Evolutionary conservation across 2,888 invertebrate species (phyloP).

Genomic region (Scaptomyza parva): DNA sequence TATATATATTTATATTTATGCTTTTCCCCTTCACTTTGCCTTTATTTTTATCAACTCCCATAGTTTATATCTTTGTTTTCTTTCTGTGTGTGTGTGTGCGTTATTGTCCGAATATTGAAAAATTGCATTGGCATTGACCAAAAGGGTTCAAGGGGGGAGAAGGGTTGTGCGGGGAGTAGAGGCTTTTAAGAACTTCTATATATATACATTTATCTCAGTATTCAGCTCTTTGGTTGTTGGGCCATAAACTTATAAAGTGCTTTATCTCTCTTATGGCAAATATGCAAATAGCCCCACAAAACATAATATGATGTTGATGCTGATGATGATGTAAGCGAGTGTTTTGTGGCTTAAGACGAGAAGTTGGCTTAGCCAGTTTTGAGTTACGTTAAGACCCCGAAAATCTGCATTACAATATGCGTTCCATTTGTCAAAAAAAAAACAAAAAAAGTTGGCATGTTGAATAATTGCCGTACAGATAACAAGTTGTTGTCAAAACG

Average conservation of each 20-base stretch:
- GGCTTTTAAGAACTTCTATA: constrained; percentile 58
- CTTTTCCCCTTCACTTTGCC: constrained; percentile 1
- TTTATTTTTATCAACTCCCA: constrained; percentile 69
- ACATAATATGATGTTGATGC: constrained; percentile 30
- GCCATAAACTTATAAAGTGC: constrained; percentile 56
- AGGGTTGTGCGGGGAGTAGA: not conserved
- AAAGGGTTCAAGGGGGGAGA: constrained; percentile 14
- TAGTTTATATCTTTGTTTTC: constrained; percentile 76
- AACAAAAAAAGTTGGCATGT: constrained; percentile 18
- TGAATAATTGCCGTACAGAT: constrained; percentile 40
- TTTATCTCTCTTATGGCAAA: constrained; percentile 45
- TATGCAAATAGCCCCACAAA: constrained; percentile 48
- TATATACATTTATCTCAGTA: constrained; percentile 42
- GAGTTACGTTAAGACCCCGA: constrained; percentile 38
- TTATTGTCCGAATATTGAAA: constrained; percentile 55
- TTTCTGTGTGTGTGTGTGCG: constrained; percentile 40
- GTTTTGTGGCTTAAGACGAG: constrained; percentile 23
- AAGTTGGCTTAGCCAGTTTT: constrained; percentile 44
- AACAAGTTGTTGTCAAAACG: not conserved
- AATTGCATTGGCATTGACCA: constrained; percentile 58
- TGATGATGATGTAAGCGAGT: constrained; percentile 43
- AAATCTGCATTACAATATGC: constrained; percentile 72
- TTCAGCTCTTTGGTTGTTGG: constrained; percentile 22
- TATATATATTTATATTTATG: constrained; percentile 40
- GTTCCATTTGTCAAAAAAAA: constrained; percentile 63